Evolutionary conservation across 2,113 vertebrate genomes (phyloP).

Genomic region (Thamnophis sirtalis): DNA sequence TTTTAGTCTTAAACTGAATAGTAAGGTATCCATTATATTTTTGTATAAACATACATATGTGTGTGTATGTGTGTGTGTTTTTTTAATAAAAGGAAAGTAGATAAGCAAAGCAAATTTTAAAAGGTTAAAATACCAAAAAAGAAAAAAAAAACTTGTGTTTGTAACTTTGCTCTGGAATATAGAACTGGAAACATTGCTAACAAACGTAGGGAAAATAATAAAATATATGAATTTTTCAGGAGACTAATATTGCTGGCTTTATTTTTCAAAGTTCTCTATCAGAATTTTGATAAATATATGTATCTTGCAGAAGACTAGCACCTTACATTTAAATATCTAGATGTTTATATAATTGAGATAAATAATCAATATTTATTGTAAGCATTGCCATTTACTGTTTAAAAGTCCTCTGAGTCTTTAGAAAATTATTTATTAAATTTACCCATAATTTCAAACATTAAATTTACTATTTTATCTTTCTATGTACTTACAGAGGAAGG

Average conservation of each 20-base stretch:
- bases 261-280: not conserved
- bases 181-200: not conserved
- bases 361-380: slow-evolving; percentile 6
- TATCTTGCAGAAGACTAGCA: slow-evolving; percentile 52
- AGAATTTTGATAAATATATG: not conserved
- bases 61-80: too few relatives aligned
- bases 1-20: not conserved
- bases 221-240: not conserved
- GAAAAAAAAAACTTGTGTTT: too few relatives aligned
- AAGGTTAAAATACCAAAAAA: not conserved
- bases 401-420: slow-evolving; percentile 28
- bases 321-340: slow-evolving; percentile 13
- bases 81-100: not conserved
- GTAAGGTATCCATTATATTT: not conserved
- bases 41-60: not conserved
- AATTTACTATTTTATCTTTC: slow-evolving; percentile 23
- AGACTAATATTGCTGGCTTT: not conserved
- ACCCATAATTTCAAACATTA: slow-evolving; percentile 19
- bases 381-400: slow-evolving; percentile 17
- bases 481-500: slow-evolving; percentile 1
- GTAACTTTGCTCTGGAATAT: not conserved
- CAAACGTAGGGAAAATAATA: not conserved
- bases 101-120: not conserved
- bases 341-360: slow-evolving; percentile 46
- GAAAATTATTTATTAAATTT: slow-evolving; percentile 32